Conservation (phyloP, 1,140 invertebrate species). For the Plutomurus gul region DNA sequence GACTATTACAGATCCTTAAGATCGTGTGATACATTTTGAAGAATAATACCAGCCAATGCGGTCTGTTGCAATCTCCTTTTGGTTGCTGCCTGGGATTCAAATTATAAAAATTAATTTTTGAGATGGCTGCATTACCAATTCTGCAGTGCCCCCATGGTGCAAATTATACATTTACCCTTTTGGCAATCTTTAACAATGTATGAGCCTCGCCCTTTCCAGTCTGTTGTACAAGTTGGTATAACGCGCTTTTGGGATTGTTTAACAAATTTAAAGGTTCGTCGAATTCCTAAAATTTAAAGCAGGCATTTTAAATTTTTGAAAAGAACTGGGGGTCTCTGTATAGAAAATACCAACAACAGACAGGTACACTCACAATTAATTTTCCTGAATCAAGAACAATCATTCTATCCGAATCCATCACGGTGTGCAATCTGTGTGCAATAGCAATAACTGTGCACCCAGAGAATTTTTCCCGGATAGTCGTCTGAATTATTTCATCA, state of each 20-base stretch:
- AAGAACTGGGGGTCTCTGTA: too few species aligned
- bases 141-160: too few species aligned
- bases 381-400: slow-evolving; percentile 72
- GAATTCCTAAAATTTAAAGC: slow-evolving; percentile 64
- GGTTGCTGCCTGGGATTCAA: too few species aligned
- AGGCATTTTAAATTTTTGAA: background rate
- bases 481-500: slow-evolving; percentile 72
- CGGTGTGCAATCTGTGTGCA: slow-evolving; percentile 81
- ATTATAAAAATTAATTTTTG: background rate
- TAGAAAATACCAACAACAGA: background rate
- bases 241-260: slow-evolving; percentile 65
- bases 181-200: slow-evolving; percentile 65
- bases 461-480: slow-evolving; percentile 71
- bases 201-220: slow-evolving; percentile 68
- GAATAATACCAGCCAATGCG: too few species aligned
- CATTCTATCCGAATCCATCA: slow-evolving; percentile 69
- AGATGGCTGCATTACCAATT: background rate
- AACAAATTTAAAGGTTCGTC: slow-evolving; percentile 71
- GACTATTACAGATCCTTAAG: too few species aligned
- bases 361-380: slow-evolving; percentile 67
- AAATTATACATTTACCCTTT: slow-evolving; percentile 56
- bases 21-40: too few species aligned
- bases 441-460: slow-evolving; percentile 82
- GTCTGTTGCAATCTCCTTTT: too few species aligned
- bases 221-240: slow-evolving; percentile 72